Conservation (phyloP, 2,113 vertebrate species). For the Limnothrissa miodon region DNA sequence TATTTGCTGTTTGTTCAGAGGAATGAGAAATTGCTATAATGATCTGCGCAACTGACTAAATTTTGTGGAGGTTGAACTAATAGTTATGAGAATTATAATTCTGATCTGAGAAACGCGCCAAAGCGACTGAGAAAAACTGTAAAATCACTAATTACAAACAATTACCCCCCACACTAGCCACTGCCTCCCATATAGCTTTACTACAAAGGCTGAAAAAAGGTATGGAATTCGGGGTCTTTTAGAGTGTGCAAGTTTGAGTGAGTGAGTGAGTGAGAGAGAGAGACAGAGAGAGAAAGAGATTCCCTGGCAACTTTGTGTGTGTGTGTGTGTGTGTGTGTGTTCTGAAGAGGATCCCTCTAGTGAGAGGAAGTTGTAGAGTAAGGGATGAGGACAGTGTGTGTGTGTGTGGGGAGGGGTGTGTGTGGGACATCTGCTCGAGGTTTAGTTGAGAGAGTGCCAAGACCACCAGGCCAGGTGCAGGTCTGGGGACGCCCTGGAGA, state of each 20-base stretch:
- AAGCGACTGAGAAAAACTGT: too few relatives aligned
- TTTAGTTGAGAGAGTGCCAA: constrained; percentile 35
- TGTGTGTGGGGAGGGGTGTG: neutral
- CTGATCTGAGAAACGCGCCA: too few relatives aligned
- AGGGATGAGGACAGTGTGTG: constrained; percentile 10
- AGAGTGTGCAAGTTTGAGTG: too few relatives aligned
- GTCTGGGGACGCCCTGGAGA: constrained; percentile 23
- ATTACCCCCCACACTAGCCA: constrained; percentile 78
- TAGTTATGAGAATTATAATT: too few relatives aligned
- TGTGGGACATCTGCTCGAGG: constrained; percentile 48
- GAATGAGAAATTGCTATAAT: too few relatives aligned
- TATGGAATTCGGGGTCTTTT: constrained; percentile 65
- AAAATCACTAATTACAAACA: constrained; percentile 89
- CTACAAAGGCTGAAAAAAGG: constrained; percentile 71
- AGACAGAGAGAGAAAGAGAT: constrained; percentile 9
- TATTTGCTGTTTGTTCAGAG: too few relatives aligned
- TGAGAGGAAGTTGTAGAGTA: constrained; percentile 34
- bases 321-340: constrained; percentile 36
- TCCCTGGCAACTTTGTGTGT: neutral
- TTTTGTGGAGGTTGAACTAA: too few relatives aligned
- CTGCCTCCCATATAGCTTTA: constrained; percentile 72
- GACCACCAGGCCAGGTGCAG: constrained; percentile 51
- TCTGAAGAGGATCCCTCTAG: constrained; percentile 37
- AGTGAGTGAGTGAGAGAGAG: constrained; percentile 15
- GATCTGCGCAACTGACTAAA: too few relatives aligned